These are phyloP conservation scores for Drosophila prolongata DNA, from an alignment of 2,888 invertebrate species.

Conservation along the genomic window DNA sequence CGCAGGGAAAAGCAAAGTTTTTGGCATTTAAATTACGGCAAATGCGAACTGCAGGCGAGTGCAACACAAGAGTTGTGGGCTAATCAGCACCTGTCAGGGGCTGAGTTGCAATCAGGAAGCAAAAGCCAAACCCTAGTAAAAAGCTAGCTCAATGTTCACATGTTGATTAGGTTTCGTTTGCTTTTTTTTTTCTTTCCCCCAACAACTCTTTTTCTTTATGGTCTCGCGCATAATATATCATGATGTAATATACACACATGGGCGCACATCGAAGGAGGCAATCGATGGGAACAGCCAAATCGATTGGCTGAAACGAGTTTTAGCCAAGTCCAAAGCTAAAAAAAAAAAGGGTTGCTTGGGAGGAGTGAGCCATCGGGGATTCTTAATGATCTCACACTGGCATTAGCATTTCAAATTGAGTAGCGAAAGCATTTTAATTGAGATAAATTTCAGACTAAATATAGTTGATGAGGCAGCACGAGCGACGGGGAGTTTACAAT, in stretches of 20 bases:
- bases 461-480: constrained; percentile 21
- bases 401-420: constrained; percentile 37
- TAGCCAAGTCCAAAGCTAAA: neutral
- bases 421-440: constrained; percentile 35
- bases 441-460: constrained; percentile 26
- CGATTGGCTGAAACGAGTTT: constrained; percentile 36
- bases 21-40: constrained; percentile 44
- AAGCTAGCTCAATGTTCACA: constrained; percentile 31
- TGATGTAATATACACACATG: constrained; percentile 30
- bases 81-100: constrained; percentile 76
- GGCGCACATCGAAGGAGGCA: constrained; percentile 25
- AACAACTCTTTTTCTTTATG: constrained; percentile 15
- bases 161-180: constrained; percentile 38
- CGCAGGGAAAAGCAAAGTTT: constrained; percentile 11
- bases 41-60: constrained; percentile 10
- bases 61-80: constrained; percentile 38
- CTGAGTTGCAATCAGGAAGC: constrained; percentile 72
- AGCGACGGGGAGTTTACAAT: constrained; percentile 2
- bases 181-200: neutral
- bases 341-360: neutral
- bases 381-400: constrained; percentile 38
- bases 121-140: constrained; percentile 44
- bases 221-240: constrained; percentile 20
- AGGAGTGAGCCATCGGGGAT: constrained; percentile 23
- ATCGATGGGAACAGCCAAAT: constrained; percentile 29